Conservation (phyloP, 2,888 invertebrate genomes). For the Leptinotarsa haldemani region DNA sequence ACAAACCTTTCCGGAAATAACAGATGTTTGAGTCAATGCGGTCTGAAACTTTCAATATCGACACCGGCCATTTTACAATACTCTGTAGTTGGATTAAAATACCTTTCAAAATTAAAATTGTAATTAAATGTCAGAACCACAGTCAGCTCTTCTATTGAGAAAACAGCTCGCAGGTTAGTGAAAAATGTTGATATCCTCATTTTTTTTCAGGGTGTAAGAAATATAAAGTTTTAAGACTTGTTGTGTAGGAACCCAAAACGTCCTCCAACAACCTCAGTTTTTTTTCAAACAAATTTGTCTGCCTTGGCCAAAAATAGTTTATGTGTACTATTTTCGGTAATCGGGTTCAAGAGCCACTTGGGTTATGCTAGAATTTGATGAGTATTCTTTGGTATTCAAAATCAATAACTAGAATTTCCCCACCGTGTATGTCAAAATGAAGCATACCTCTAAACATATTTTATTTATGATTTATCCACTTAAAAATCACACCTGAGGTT, state of each 20-base stretch:
- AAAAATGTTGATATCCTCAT: constrained; percentile 37
- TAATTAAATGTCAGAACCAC: constrained; percentile 94
- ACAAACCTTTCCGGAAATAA: constrained; percentile 63
- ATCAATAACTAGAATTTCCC: constrained; percentile 41
- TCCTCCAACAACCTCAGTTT: constrained; percentile 51
- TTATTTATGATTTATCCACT: neutral
- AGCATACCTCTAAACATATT: constrained; percentile 7
- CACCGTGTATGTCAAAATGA: constrained; percentile 39
- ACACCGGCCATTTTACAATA: constrained; percentile 79
- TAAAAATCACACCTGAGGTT: neutral
- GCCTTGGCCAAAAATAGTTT: constrained; percentile 50
- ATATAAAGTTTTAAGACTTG: constrained; percentile 28
- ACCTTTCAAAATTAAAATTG: constrained; percentile 80
- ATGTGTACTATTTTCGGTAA: constrained; percentile 39
- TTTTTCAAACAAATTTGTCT: constrained; percentile 41
- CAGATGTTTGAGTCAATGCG: constrained; percentile 65
- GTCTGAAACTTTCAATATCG: constrained; percentile 52
- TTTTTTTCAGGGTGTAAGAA: constrained; percentile 32
- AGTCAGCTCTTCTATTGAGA: constrained; percentile 93
- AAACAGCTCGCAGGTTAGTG: constrained; percentile 94
- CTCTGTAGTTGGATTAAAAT: constrained; percentile 66
- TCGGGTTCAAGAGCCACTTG: constrained; percentile 3
- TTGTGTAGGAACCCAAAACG: constrained; percentile 42
- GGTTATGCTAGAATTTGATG: constrained; percentile 20
- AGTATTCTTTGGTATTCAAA: constrained; percentile 31